Conservation (phyloP, 2,113 vertebrate species). For the Heliornis fulica region DNA sequence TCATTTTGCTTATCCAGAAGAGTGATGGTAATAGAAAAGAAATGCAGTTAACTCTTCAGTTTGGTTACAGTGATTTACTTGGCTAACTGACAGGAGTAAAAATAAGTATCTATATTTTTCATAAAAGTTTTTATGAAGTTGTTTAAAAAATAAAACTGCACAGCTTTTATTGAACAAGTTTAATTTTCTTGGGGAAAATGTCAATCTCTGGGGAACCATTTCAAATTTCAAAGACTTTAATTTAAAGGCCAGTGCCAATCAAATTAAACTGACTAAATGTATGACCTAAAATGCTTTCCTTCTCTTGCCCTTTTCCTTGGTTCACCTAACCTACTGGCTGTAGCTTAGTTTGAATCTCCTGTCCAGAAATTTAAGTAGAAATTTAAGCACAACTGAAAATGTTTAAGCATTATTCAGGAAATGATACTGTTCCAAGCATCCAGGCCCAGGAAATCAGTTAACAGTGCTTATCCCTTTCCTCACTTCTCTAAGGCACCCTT, state of each 20-base stretch:
- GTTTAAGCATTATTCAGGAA: not conserved
- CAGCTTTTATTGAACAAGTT: not conserved
- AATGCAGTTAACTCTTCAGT: constrained; percentile 61
- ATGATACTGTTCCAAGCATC: not conserved
- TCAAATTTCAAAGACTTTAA: not conserved
- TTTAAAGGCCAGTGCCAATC: not conserved
- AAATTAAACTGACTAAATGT: not conserved
- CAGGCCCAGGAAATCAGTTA: not conserved
- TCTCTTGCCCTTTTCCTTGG: not conserved
- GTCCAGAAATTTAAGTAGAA: not conserved
- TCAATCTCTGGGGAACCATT: not conserved
- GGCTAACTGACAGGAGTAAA: constrained; percentile 49
- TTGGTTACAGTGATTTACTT: constrained; percentile 55
- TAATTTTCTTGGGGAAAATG: not conserved
- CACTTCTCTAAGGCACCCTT: not conserved
- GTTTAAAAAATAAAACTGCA: not conserved
- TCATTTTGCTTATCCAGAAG: constrained; percentile 63
- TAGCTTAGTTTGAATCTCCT: not conserved
- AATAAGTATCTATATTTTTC: not conserved
- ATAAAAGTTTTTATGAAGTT: not conserved
- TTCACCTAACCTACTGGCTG: not conserved
- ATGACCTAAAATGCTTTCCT: not conserved
- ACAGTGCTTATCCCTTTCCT: not conserved
- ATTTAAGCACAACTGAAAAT: not conserved
- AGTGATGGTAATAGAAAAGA: constrained; percentile 65